A percentile compares a stretch with the other conserved stretches of the same genome.
phyloP scores from a whole-genome alignment of 2,113 vertebrate genomes.

The Microtus richardsoni region DNA sequence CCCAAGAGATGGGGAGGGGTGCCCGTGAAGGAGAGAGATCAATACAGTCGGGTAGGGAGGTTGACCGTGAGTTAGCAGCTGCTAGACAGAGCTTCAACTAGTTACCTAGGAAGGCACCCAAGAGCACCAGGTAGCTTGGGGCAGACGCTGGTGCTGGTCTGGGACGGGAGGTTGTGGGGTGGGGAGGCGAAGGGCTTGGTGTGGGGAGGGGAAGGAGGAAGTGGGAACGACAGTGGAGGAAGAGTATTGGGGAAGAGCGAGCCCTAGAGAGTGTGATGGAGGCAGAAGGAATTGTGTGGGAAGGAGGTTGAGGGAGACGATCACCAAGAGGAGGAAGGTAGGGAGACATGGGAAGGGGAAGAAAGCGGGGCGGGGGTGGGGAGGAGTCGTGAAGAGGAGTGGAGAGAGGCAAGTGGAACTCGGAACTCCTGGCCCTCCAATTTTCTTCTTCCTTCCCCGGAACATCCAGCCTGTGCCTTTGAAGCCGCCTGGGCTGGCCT shows the following conservation, averaged over 20 bases:
- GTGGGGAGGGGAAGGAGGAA: neutral
- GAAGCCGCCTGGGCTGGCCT: conserved; percentile 73
- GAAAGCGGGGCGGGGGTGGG: neutral
- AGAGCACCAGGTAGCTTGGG: neutral
- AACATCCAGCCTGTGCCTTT: conserved; percentile 69
- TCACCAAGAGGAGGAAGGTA: rapidly evolving
- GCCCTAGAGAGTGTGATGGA: rapidly evolving
- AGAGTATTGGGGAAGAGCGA: too few relatives aligned
- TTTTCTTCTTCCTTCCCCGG: neutral
- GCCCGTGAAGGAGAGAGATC: neutral
- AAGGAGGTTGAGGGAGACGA: neutral
- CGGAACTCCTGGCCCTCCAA: too few relatives aligned
- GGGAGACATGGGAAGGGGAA: rapidly evolving
- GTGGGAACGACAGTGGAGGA: neutral
- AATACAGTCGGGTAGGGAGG: neutral
- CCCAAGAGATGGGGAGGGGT: neutral
- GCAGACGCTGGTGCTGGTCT: neutral
- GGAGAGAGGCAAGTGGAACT: too few relatives aligned
- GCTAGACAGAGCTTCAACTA: neutral
- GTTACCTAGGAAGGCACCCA: neutral
- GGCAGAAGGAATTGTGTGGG: too few relatives aligned
- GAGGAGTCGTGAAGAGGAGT: rapidly evolving
- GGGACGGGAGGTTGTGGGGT: too few relatives aligned
- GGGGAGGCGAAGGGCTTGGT: neutral
- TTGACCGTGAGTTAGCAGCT: neutral